Base-by-base conservation (phyloP, 2,888 invertebrate genomes). In the Coenonympha arcania region DNA sequence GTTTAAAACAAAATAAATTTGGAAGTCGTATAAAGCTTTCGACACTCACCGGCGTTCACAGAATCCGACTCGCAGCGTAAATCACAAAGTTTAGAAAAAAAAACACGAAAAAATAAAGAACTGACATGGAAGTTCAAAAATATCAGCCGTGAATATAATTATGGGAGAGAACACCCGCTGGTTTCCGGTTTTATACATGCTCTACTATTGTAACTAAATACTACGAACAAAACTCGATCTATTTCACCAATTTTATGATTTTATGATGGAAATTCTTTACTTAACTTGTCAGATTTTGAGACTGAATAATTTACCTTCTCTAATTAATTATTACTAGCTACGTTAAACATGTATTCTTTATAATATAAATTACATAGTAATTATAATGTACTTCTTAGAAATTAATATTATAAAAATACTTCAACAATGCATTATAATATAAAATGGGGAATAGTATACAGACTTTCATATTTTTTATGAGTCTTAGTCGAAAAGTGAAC, bases 131-230 rank as follows among this genome's bases (percentile, higher is more conserved):
- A 85, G 80, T 84, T 85, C 76, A 75, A 76, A 84, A 84, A 84
- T 85, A 80, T 81, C 80, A 77, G 76, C 75, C 73, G 76, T 79
- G 82, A 84, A 84, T 83, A 83, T 85, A 82, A 85, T 86, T 84
- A 84, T 77, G 73, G 69, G 71, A 74, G 71, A 60, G 81, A 76
- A 76, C 84, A 78, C 84, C 84, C 82, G 84, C 83, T 83, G 83
- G 73, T 76, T 82, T 83, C 80, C 79, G 79, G 77, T 69, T 69
- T 69, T 63, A 65, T 62, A 59, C 55, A 58, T 57, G 68, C 66
- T 68, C 66, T 82, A 80, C 82, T 68, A 74, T 62, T 64, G 66
- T 59, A 58, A n/a, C n/a, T n/a, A n/a, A 55, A 54, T 42, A 46
- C 53, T 56, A 41, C 26, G 50, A 46, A 47, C 46, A 39, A 30